Evolutionary conservation across 2,113 vertebrate species (phyloP).

Genomic region (Phycodurus eques): DNA sequence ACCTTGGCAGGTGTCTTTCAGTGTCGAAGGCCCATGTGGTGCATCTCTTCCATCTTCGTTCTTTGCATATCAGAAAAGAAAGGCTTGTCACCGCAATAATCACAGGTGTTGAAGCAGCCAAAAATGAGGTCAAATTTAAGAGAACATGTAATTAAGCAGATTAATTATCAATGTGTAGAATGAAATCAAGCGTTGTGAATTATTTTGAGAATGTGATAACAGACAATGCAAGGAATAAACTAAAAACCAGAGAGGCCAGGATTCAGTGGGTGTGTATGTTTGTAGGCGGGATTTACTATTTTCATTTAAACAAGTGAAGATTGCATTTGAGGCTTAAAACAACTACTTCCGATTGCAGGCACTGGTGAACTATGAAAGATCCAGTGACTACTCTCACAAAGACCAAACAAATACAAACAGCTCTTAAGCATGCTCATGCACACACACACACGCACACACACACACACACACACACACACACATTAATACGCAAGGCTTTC

Average conservation of each 20-base stretch:
- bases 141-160: constrained; percentile 16
- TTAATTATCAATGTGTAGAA: constrained; percentile 27
- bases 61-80: constrained; percentile 12
- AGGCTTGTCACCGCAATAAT: constrained; percentile 6
- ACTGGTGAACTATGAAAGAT: constrained; percentile 81
- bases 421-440: constrained; percentile 15
- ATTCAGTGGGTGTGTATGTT: constrained; percentile 2
- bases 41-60: not conserved
- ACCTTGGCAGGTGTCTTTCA: not conserved
- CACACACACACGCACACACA: constrained; percentile 23
- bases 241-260: not conserved
- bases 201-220: constrained; percentile 4
- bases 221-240: not conserved
- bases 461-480: constrained; percentile 32
- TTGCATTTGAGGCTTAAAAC: constrained; percentile 68
- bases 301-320: constrained; percentile 66
- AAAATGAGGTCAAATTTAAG: constrained; percentile 1
- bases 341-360: constrained; percentile 55
- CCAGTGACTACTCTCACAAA: constrained; percentile 63
- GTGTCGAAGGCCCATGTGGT: not conserved
- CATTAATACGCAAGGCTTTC: constrained; percentile 76
- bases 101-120: constrained; percentile 5
- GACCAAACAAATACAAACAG: constrained; percentile 32
- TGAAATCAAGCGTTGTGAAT: constrained; percentile 4
- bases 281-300: constrained; percentile 19